Evolutionary conservation across 1,140 invertebrate genomes (phyloP).

Genomic region (Drosophila neocordata): DNA sequence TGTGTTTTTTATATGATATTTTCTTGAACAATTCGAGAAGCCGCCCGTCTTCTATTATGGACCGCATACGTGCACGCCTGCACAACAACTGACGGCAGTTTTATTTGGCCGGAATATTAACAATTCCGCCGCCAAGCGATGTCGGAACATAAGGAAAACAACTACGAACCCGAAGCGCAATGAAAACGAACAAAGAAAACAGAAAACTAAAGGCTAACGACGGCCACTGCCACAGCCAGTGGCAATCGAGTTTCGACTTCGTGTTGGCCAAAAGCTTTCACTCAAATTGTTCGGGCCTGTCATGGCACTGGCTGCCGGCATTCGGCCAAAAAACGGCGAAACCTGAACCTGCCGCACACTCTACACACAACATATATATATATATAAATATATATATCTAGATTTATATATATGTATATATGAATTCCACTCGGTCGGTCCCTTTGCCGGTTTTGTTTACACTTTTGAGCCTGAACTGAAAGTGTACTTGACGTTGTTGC

Average conservation of each 20-base stretch:
- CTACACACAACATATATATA: not conserved
- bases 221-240: constrained; percentile 15
- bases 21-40: not conserved
- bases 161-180: not conserved
- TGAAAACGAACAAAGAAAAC: not conserved
- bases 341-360: not conserved
- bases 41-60: constrained; percentile 24
- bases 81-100: constrained; percentile 65
- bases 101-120: constrained; percentile 49
- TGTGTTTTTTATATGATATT: not conserved
- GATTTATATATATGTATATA: not conserved
- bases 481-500: constrained; percentile 10
- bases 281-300: not conserved
- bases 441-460: constrained; percentile 66
- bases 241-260: constrained; percentile 6
- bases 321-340: not conserved
- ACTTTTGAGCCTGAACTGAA: constrained; percentile 21
- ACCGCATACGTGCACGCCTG: constrained; percentile 65
- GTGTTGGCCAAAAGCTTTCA: constrained; percentile 8
- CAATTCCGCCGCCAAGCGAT: constrained; percentile 38
- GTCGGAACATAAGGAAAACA: constrained; percentile 19
- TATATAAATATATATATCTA: too few species aligned
- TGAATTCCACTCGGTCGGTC: constrained; percentile 1
- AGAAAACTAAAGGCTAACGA: not conserved
- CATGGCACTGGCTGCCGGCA: constrained; percentile 1